phyloP scores from a whole-genome alignment of 2,113 vertebrate genomes.

The Pollimyrus isidori region DNA sequence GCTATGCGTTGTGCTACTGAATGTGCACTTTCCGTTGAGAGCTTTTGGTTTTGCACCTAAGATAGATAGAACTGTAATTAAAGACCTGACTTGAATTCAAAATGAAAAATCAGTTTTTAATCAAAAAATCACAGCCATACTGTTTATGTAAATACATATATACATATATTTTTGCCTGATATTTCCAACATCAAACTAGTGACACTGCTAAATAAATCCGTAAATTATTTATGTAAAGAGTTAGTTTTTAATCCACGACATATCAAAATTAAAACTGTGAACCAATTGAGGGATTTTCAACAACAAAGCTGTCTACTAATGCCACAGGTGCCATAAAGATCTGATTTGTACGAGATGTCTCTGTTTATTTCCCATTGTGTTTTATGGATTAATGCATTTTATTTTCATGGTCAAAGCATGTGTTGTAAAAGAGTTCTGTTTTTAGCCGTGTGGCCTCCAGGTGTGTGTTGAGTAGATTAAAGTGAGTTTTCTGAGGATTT shows the following conservation, averaged over 20 bases:
- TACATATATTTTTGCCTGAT: slow-evolving; percentile 25
- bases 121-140: slow-evolving; percentile 25
- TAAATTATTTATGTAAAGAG: slow-evolving; percentile 72
- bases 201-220: slow-evolving; percentile 45
- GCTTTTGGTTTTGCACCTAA: slow-evolving; percentile 2
- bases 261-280: slow-evolving; percentile 96
- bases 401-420: slow-evolving; percentile 27
- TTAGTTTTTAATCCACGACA: slow-evolving; percentile 89
- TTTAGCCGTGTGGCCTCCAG: slow-evolving; percentile 57
- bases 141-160: slow-evolving; percentile 27
- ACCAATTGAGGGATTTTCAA: slow-evolving; percentile 83
- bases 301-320: slow-evolving; percentile 84
- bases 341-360: slow-evolving; percentile 52
- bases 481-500: slow-evolving; percentile 1
- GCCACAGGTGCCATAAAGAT: slow-evolving; percentile 96
- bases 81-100: slow-evolving; percentile 17
- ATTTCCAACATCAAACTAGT: slow-evolving; percentile 26
- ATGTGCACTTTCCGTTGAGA: not conserved
- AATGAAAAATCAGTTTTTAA: slow-evolving; percentile 16
- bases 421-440: slow-evolving; percentile 1
- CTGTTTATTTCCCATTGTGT: slow-evolving; percentile 54
- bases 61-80: slow-evolving; percentile 20
- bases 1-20: not conserved
- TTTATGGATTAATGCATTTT: slow-evolving; percentile 9
- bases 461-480: slow-evolving; percentile 28